Percentiles rank a stretch among this genome's conserved stretches.
Evolutionary conservation across 1,140 invertebrate genomes (phyloP).

Genomic region (Varroa destructor): DNA sequence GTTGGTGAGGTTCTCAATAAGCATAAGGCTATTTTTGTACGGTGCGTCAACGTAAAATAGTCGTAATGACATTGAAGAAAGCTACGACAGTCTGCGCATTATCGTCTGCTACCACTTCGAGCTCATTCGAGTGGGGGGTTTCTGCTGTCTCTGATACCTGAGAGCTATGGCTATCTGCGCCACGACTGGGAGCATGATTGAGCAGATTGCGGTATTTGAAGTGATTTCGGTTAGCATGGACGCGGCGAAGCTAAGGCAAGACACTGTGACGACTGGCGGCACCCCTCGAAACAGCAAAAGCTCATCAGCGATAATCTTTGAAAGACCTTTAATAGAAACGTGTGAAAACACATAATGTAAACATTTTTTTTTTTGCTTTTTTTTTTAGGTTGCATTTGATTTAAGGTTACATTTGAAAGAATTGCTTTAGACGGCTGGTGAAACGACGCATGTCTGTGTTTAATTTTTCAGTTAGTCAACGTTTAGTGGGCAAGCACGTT

Average conservation of each 20-base stretch:
- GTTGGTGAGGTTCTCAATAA: too few species aligned
- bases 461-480: too few species aligned
- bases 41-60: too few species aligned
- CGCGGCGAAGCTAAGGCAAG: constrained; percentile 39
- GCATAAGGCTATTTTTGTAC: too few species aligned
- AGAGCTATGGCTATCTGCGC: constrained; percentile 35
- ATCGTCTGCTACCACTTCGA: too few species aligned
- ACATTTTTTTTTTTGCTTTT: neutral
- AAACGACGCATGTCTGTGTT: too few species aligned
- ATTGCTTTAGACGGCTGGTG: neutral
- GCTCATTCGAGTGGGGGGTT: too few species aligned
- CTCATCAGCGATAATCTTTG: constrained; percentile 36
- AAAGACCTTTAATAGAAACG: constrained; percentile 33
- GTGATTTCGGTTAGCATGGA: constrained; percentile 43
- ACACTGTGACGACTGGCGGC: constrained; percentile 37
- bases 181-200: constrained; percentile 44
- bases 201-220: constrained; percentile 44
- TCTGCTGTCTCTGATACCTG: neutral
- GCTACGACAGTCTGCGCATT: too few species aligned
- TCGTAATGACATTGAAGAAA: too few species aligned
- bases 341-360: neutral
- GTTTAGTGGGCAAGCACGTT: too few species aligned
- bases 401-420: neutral
- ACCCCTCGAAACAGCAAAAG: constrained; percentile 37
- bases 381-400: neutral